Evolutionary conservation across 2,797 vertebrate species (phyloP).

Genomic region (Leucoraja ocellata): DNA sequence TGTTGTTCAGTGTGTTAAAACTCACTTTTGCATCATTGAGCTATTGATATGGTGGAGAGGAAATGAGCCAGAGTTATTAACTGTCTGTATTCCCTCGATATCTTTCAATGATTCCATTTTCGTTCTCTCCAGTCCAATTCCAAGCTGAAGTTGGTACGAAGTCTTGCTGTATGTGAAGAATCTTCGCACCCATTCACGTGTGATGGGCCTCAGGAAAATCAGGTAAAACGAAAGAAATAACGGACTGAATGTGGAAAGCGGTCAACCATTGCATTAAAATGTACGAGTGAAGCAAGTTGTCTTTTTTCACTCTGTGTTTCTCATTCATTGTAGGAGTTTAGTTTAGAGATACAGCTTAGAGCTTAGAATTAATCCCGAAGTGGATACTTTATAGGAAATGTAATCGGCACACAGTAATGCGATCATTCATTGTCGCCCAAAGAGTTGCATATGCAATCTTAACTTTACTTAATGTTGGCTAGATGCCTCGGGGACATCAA

Average conservation of each 20-base stretch:
- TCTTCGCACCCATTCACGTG: constrained; percentile 74
- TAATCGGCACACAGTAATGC: neutral
- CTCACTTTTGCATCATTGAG: neutral
- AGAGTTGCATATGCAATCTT: neutral
- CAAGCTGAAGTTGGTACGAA: constrained; percentile 91
- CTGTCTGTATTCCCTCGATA: neutral
- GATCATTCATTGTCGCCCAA: neutral
- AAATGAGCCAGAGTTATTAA: neutral
- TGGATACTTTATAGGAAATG: neutral
- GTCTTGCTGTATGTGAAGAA: constrained; percentile 94
- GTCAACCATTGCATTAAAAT: neutral
- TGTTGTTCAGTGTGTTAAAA: neutral
- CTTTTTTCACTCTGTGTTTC: neutral
- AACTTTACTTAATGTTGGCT: neutral
- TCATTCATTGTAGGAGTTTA: neutral
- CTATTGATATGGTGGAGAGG: neutral
- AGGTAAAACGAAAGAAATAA: constrained; percentile 54
- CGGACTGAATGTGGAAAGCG: neutral
- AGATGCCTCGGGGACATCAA: neutral
- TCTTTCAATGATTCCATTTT: neutral
- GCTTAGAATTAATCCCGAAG: neutral
- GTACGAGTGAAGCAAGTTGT: neutral
- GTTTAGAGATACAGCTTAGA: neutral
- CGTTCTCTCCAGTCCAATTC: constrained; percentile 77
- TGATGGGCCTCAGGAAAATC: constrained; percentile 78